Conservation (phyloP, 2,797 vertebrate genomes). For the Podargus strigoides region DNA sequence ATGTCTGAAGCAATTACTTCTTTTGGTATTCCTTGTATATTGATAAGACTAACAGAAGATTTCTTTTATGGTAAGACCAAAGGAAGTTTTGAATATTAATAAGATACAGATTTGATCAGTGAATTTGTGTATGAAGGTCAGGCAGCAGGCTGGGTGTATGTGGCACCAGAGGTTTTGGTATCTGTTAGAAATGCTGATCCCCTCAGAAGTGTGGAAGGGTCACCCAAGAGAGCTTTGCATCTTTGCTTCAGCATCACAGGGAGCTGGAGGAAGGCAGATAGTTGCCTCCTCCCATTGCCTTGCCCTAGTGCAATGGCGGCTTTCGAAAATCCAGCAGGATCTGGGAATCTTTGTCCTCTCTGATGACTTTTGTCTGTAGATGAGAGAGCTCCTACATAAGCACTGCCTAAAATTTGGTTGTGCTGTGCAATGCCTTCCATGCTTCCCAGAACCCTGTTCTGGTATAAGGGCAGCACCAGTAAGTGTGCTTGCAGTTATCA, state of each 20-base stretch:
- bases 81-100: not conserved
- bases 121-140: not conserved
- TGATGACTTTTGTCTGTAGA: not conserved
- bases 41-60: not conserved
- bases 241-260: not conserved
- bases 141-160: not conserved
- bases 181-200: not conserved
- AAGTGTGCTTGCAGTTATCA: not conserved
- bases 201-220: not conserved
- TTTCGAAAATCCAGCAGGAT: not conserved
- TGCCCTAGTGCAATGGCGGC: not conserved
- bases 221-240: not conserved
- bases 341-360: not conserved
- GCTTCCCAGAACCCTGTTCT: not conserved
- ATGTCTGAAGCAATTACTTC: not conserved
- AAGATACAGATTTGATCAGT: not conserved
- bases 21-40: not conserved
- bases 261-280: fast-evolving
- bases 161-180: not conserved
- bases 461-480: not conserved
- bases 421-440: not conserved
- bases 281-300: fast-evolving
- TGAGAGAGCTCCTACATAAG: not conserved
- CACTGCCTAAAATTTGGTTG: not conserved
- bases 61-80: not conserved